Percentiles rank a stretch among this genome's conserved stretches.
Conservation (phyloP, 2,888 invertebrate species). For the Dioctria linearis region DNA sequence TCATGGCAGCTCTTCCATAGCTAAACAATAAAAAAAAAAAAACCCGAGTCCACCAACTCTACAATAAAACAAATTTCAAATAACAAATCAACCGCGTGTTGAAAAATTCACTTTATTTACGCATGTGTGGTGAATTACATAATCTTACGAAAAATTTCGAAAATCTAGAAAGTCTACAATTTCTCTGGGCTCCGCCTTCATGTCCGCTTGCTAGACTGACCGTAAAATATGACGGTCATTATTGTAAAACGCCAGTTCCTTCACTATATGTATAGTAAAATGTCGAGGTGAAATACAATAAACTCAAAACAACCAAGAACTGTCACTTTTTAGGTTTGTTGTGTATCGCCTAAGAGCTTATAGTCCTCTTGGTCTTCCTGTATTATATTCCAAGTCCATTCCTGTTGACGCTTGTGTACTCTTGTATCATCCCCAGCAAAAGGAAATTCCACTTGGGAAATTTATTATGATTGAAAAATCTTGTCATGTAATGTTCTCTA, state of each 20-base stretch:
- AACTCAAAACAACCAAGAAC: slow-evolving; percentile 40
- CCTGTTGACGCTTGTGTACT: background rate
- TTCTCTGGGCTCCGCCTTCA: background rate
- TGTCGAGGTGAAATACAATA: slow-evolving; percentile 50
- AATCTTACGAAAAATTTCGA: slow-evolving; percentile 47
- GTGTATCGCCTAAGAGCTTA: slow-evolving; percentile 13
- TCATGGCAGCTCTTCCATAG: no score
- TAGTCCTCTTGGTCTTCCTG: background rate
- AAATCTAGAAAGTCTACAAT: slow-evolving; percentile 34
- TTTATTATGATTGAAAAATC: slow-evolving; percentile 59
- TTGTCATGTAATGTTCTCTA: slow-evolving; percentile 53
- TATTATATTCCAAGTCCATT: background rate
- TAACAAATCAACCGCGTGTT: no score
- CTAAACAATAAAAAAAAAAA: no score
- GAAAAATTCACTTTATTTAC: slow-evolving; percentile 55
- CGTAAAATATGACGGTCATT: no score
- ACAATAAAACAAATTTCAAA: no score
- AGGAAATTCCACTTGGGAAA: slow-evolving; percentile 57
- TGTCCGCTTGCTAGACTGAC: background rate
- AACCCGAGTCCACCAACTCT: no score
- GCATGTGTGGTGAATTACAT: slow-evolving; percentile 51
- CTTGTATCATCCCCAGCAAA: background rate
- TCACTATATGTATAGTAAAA: slow-evolving; percentile 16
- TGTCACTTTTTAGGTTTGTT: slow-evolving; percentile 42
- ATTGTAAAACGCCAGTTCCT: background rate